Conservation (phyloP, 1,140 invertebrate species). For the Dufourea novaeangliae region DNA sequence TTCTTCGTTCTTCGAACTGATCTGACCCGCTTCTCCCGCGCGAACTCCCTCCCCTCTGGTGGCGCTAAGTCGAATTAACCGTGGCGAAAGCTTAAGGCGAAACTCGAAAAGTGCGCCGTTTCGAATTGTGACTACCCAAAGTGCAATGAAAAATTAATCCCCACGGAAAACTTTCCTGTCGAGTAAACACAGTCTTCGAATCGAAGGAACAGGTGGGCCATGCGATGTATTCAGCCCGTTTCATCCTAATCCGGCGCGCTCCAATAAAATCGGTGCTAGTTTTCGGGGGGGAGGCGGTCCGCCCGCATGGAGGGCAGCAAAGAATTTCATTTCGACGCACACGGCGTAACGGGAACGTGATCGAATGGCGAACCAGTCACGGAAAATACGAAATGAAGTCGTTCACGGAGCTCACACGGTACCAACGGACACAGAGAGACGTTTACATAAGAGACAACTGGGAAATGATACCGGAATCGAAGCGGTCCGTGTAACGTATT, state of each 20-base stretch:
- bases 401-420: too few species aligned
- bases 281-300: neutral
- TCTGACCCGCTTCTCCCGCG: too few species aligned
- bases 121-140: too few species aligned
- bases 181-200: neutral
- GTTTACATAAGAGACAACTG: too few species aligned
- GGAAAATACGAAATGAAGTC: neutral
- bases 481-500: too few species aligned
- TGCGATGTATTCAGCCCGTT: neutral
- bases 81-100: too few species aligned
- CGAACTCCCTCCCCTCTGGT: too few species aligned
- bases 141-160: slow-evolving; percentile 4
- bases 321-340: slow-evolving; percentile 1
- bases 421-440: too few species aligned
- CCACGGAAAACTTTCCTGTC: neutral
- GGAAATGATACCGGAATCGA: too few species aligned
- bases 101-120: neutral
- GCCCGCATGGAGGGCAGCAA: neutral
- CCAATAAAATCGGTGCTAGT: neutral
- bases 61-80: slow-evolving; percentile 2
- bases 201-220: slow-evolving; percentile 2
- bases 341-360: neutral
- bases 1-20: too few species aligned
- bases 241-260: neutral
- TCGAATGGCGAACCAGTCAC: neutral